Evolutionary conservation across 2,113 vertebrate species (phyloP).

Genomic region (Pithys albifrons): DNA sequence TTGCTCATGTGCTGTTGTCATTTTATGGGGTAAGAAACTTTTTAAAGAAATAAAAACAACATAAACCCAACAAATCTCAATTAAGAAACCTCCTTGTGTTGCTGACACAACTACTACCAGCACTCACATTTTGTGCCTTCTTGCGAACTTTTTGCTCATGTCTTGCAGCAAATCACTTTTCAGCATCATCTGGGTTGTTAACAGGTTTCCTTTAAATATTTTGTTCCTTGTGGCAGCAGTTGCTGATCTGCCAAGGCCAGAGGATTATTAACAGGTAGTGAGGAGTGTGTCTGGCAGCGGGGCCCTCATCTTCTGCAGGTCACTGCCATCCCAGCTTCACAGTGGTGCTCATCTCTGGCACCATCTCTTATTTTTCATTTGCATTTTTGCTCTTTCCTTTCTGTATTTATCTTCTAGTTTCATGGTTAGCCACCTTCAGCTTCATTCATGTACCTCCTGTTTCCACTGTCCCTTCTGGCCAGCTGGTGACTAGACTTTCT

Average conservation of each 20-base stretch:
- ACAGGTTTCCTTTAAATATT: not conserved
- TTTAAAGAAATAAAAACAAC: not conserved
- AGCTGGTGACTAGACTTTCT: not conserved
- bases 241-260: not conserved
- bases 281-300: not conserved
- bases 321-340: not conserved
- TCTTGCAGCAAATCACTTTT: not conserved
- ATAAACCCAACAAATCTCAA: not conserved
- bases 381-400: not conserved
- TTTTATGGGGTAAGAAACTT: not conserved
- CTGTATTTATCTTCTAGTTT: not conserved
- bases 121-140: not conserved
- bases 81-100: not conserved
- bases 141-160: not conserved
- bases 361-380: not conserved
- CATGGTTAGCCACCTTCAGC: not conserved
- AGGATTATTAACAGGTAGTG: fast-evolving
- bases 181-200: not conserved
- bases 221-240: not conserved
- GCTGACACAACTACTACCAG: not conserved
- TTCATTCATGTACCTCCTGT: not conserved
- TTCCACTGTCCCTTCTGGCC: not conserved
- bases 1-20: not conserved
- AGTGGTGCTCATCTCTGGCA: fast-evolving
- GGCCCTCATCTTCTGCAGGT: not conserved